Evolutionary conservation across 30 jellyfish, hydroid and myxozoan species (phyloP), one percentile per base, ranked within the genome.

Genomic region (Rhopilema esculentum): DNA sequence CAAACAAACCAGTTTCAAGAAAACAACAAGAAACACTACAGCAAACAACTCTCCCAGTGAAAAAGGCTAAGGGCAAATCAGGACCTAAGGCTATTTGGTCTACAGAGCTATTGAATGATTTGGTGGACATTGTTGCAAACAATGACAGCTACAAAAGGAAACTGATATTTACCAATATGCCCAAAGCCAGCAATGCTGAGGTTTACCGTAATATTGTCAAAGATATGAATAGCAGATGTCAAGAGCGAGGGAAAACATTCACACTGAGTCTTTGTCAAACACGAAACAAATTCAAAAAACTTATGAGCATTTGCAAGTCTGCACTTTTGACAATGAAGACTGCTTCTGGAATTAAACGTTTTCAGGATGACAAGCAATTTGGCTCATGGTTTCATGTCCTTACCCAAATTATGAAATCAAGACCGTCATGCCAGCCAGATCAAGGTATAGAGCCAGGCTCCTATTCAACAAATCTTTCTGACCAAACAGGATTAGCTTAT

Each of bases 171-270:
- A 79, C 80, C 79, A 79, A 76, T 40, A 30, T 72, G 65, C 26
- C 83, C 1, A 63, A 30, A 73, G 84, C 89, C 57, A 79, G 89
- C 89, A 79, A 79, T 79, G 89, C 79, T 79, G 89, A 79, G 20
- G 89, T 65, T 53, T 77, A 77, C 72, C 88, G 77, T 25, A 77
- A 77, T 20, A 77, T 51, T 77, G 88, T 77, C 66, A 77, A 79
- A 79, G 79, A 79, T 79, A 79, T 79, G 89, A 79, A 63, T 31
- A 79, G 89, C 89, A 79, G 89, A 79, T 79, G 89, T 22, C 89
- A 79, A 64, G 89, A 79, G 89, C 89, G 69, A 79, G 80, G 89
- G 69, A 23, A 27, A 79, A 61, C 81, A 33, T 79, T 79, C 80
- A 79, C 70, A 26, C 29, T 79, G 19, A 79, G 71, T 64, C 7